Base-by-base conservation (phyloP, 2,888 invertebrate genomes). In the Rhodophaea formosa region DNA sequence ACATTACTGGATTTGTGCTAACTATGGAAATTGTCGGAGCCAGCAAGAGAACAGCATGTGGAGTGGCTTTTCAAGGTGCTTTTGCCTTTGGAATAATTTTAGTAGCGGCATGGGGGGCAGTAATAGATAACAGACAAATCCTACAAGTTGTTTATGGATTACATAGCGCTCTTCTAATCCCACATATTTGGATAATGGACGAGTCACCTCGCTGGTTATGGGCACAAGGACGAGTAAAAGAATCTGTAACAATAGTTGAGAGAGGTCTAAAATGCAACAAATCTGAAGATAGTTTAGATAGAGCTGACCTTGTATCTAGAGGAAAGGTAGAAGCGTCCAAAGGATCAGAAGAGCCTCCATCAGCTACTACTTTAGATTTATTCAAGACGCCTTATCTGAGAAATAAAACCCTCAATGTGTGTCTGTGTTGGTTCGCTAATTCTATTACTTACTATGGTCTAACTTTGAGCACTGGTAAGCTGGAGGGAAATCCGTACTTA, bases 201-300 rank as follows among this genome's bases (percentile, higher is more conserved):
- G 97, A 97, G 86, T 97, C 97, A 7, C 96, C 97, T 0, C 93
- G 97, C 14, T 97, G 97, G 97, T 82, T 97, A 7, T 97, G 97
- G 97, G 94, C 95, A 39, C 96, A 97, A 77, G 97, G 96, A 0
- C 92, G 94, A 51, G 88, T 93, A 0, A 92, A 92, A 53, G 95
- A 97, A 82, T 95, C 97, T 0, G 93, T 96, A 0, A 92, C 92
- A 8, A 96, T 97, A 62, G 93, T 96, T 5, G 92, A 94, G 66
- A 95, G 93, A 74, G 97, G 94, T n/a, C 79, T 96, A n/a, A 94
- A 93, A 75, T 93, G 93, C 67, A 97, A 97, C 76, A 92, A 92
- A 46, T 94, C 93, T 39, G 88, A 92, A 23, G 86, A 93, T 12
- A 86, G 88, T 23, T 79, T 96, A 52, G 95, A 96, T 73, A 92